Conservation (phyloP, 2,113 vertebrate species). For the Aegithalos caudatus region DNA sequence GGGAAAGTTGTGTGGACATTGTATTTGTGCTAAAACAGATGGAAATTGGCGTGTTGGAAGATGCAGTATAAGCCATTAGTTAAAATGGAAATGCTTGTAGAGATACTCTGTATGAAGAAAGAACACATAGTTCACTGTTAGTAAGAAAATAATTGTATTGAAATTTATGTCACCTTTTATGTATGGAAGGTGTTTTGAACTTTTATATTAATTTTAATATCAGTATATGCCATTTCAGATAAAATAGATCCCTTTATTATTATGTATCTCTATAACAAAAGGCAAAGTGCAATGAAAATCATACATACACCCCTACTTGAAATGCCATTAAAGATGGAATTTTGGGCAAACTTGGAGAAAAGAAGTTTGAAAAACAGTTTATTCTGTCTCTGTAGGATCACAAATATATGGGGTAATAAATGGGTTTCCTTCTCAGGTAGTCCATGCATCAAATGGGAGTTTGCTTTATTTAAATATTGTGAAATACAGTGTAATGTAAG, state of each 20-base stretch:
- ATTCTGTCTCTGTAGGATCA: background rate
- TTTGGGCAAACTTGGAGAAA: background rate
- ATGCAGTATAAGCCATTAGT: background rate
- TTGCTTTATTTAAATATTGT: background rate
- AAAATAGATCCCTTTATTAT: background rate
- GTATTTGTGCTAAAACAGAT: background rate
- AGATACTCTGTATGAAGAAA: background rate
- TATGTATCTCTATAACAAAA: background rate
- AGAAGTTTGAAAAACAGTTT: background rate
- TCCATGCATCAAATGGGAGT: background rate
- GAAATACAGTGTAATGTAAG: background rate
- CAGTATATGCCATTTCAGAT: background rate
- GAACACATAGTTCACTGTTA: background rate
- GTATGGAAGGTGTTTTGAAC: background rate
- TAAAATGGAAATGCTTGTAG: background rate
- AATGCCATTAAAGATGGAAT: background rate
- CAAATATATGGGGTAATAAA: background rate
- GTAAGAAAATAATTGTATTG: background rate
- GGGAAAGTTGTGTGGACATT: rapidly evolving
- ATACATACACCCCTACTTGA: background rate
- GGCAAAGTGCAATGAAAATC: background rate
- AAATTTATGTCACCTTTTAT: background rate
- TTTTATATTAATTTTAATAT: background rate
- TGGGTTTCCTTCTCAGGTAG: background rate
- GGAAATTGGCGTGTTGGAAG: background rate